A percentile compares a stretch with the other conserved stretches of the same genome.
phyloP scores from a whole-genome alignment of 2,797 vertebrate genomes.

The Amblyraja radiata region DNA sequence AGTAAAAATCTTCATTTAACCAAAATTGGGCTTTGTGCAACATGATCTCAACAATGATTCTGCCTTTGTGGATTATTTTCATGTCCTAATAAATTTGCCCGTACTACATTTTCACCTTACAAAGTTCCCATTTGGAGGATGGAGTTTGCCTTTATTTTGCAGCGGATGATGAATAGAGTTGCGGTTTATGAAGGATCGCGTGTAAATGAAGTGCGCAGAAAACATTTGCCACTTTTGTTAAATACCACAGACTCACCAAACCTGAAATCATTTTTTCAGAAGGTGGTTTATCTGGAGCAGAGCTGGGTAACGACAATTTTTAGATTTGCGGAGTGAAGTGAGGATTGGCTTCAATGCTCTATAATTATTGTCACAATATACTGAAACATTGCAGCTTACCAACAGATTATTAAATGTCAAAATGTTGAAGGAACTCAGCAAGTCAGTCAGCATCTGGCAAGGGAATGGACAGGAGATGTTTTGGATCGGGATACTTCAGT shows the following conservation, averaged over 20 bases:
- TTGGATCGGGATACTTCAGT: too few relatives aligned
- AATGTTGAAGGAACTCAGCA: too few relatives aligned
- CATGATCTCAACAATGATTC: background rate
- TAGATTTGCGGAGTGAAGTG: background rate
- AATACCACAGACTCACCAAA: too few relatives aligned
- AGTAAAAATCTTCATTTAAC: background rate
- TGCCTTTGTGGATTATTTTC: background rate
- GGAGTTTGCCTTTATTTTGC: background rate
- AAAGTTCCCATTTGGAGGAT: background rate
- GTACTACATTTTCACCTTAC: background rate
- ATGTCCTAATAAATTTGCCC: background rate
- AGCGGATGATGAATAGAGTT: background rate
- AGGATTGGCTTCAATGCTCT: background rate
- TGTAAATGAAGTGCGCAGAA: background rate
- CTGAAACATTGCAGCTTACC: background rate
- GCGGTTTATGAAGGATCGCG: background rate
- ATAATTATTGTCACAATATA: background rate
- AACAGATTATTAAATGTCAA: background rate
- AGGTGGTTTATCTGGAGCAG: background rate
- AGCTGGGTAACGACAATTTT: background rate
- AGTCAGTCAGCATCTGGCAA: too few relatives aligned
- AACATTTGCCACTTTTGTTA: background rate
- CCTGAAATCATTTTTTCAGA: too few relatives aligned
- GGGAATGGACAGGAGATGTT: too few relatives aligned
- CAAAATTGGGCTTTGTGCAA: background rate